These are phyloP conservation scores for Phlogophora meticulosa DNA, from an alignment of 2,888 invertebrate genomes.

Conservation along the genomic window DNA sequence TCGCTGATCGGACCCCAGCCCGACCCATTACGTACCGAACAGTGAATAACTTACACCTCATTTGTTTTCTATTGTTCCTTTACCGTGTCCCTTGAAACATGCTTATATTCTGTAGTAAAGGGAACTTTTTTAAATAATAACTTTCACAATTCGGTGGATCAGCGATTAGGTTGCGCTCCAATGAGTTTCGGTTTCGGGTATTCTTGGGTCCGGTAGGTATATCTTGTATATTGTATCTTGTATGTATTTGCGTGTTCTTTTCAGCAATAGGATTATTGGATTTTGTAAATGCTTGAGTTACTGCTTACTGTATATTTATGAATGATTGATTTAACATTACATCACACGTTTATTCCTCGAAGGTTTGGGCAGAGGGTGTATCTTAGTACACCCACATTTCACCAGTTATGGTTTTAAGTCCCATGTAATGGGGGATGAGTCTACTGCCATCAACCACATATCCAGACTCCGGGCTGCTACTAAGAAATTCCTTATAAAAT, in stretches of 20 bases:
- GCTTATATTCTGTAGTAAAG: constrained; percentile 55
- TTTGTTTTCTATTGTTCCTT: constrained; percentile 85
- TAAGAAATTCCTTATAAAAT: no score
- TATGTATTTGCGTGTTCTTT: constrained; percentile 20
- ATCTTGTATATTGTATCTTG: constrained; percentile 9
- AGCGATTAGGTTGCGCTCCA: constrained; percentile 59
- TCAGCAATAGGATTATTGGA: constrained; percentile 5
- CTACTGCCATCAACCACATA: no score
- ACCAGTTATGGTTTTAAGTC: no score
- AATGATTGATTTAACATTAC: no score
- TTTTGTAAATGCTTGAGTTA: constrained; percentile 4
- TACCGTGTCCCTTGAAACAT: constrained; percentile 75
- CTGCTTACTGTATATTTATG: background rate
- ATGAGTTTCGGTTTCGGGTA: constrained; percentile 44
- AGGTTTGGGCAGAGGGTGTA: no score
- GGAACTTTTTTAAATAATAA: constrained; percentile 64
- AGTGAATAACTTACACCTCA: constrained; percentile 83
- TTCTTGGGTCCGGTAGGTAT: background rate
- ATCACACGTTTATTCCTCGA: no score
- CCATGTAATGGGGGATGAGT: no score
- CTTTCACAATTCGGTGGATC: constrained; percentile 58
- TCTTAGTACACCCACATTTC: no score
- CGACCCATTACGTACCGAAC: constrained; percentile 72
- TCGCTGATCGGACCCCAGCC: constrained; percentile 62
- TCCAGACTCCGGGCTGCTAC: no score